A percentile compares a stretch with the other conserved stretches of the same genome.
Conservation (phyloP, 30 jellyfish, hydroid and myxozoan species). For the Hydractinia symbiolongicarpus region DNA sequence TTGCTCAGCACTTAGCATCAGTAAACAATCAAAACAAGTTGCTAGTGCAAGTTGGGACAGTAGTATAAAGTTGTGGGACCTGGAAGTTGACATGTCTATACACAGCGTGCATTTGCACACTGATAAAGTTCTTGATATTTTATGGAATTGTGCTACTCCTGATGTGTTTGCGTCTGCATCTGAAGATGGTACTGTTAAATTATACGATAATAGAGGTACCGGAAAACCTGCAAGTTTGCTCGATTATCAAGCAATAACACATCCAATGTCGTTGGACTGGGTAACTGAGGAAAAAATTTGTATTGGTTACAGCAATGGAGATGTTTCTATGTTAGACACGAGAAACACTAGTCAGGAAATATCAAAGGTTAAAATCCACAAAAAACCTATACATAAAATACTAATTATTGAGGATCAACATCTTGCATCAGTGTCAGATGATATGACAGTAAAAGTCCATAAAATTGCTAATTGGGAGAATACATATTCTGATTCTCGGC, state of each 20-base stretch:
- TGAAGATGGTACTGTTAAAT: slow-evolving; percentile 36
- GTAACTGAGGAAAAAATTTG: not conserved
- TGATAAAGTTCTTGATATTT: slow-evolving; percentile 46
- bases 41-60: slow-evolving; percentile 91
- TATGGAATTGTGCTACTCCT: slow-evolving; percentile 39
- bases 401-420: not conserved
- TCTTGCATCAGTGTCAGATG: slow-evolving; percentile 30
- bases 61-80: slow-evolving; percentile 82
- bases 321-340: slow-evolving; percentile 6
- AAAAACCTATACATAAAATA: not conserved
- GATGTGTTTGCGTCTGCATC: slow-evolving; percentile 59
- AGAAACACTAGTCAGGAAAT: slow-evolving; percentile 12
- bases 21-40: slow-evolving; percentile 49
- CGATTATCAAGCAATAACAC: too few species aligned
- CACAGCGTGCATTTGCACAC: slow-evolving; percentile 38
- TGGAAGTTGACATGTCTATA: slow-evolving; percentile 62
- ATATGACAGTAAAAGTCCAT: slow-evolving; percentile 19
- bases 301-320: slow-evolving; percentile 33
- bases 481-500: slow-evolving; percentile 26
- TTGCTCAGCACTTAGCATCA: slow-evolving; percentile 61
- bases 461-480: not conserved
- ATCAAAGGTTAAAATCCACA: not conserved
- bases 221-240: slow-evolving; percentile 23
- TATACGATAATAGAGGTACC: slow-evolving; percentile 28
- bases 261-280: slow-evolving; percentile 39